phyloP scores from a whole-genome alignment of 2,113 vertebrate genomes.

The Andinoacara biseriatus region DNA sequence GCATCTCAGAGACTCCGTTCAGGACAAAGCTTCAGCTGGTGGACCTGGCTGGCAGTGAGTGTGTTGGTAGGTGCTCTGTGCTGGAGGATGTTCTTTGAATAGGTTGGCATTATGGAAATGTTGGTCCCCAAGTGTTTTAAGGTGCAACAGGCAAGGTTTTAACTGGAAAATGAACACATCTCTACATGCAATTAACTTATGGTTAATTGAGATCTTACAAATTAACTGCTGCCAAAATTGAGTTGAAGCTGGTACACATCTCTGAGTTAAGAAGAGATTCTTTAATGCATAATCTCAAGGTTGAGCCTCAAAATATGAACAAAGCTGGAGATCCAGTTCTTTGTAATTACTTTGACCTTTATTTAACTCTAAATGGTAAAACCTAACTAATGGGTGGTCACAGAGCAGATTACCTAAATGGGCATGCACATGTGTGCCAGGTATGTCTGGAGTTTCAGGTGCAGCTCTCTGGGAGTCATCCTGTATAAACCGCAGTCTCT shows the following conservation, averaged over 20 bases:
- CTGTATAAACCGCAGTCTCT: slow-evolving; percentile 87
- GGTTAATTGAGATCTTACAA: background rate
- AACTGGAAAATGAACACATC: background rate
- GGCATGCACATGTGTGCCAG: slow-evolving; percentile 58
- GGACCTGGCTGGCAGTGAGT: slow-evolving; percentile 89
- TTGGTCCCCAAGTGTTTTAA: background rate
- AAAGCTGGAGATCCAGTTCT: too few relatives aligned
- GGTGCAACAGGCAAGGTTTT: background rate
- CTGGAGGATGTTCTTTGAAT: background rate
- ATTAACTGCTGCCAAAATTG: background rate
- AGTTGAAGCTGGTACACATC: background rate
- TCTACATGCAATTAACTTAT: background rate
- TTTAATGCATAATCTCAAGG: background rate
- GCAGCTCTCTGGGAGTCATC: slow-evolving; percentile 83
- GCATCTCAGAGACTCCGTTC: slow-evolving; percentile 59
- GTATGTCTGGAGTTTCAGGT: slow-evolving; percentile 83
- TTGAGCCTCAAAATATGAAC: background rate
- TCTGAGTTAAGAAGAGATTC: background rate
- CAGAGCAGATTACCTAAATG: background rate
- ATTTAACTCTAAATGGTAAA: too few relatives aligned
- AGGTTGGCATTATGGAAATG: background rate
- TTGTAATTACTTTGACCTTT: too few relatives aligned
- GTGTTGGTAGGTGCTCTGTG: slow-evolving; percentile 68
- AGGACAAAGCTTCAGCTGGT: slow-evolving; percentile 85
- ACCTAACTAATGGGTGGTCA: too few relatives aligned